Base-by-base conservation (phyloP, 2,888 invertebrate genomes). In the Anorthoa munda region DNA sequence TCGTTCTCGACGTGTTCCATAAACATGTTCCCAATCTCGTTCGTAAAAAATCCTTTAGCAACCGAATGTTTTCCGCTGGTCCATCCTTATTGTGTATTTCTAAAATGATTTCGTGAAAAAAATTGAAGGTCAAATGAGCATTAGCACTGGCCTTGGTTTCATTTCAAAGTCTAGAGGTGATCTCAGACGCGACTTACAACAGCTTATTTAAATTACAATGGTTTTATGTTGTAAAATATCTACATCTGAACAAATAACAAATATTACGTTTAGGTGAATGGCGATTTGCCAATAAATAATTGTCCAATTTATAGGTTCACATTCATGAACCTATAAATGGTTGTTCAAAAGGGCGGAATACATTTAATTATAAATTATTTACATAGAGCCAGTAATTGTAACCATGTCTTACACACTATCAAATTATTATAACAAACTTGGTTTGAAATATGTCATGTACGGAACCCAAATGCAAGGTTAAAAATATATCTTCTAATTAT, bases 161-260 rank as follows among this genome's bases (percentile, higher is more conserved):
- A 90, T 91, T 92, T 92, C 89, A 90, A 92, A 92, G 90, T 90
- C 88, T 92, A 91, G 90, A 93, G 93, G 93, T 92, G 92, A 94
- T 93, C 91, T 92, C 91, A 92, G 90, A 87, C 88, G 88, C 88
- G 90, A 90, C 90, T 92, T 90, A 90, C 89, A 88, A 89, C 85
- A 88, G 86, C 89, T 89, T 91, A 91, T 94, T 93, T 93, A 91
- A 93, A 94, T 94, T 88, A 94, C 93, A 94, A 94, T 92, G 86
- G 90, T 87, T 92, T 91, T 91, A 90, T 92, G 80, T 92, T 92
- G 91, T 87, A 87, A 91, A 92, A 88, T 60, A 65, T 61, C 73
- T 72, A 67, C 87, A 89, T 86, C 86, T 90, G 87, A 89, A 88
- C 84, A 87, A 88, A 91, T 83, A 87, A 80, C 86, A 87, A 79